phyloP scores from a whole-genome alignment of 2,113 vertebrate genomes.

The Hydrochoerus hydrochaeris region DNA sequence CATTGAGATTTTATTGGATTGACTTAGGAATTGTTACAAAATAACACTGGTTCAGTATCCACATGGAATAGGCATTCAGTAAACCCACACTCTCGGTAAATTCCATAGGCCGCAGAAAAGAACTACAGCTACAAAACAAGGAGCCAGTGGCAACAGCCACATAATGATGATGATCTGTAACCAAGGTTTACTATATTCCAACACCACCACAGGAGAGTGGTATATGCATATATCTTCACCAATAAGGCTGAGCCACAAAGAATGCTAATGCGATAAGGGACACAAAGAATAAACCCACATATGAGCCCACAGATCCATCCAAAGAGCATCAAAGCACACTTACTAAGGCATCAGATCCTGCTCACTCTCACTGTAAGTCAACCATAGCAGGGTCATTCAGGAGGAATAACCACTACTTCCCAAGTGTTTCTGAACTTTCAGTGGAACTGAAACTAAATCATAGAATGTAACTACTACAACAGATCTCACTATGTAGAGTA shows the following conservation, averaged over 20 bases:
- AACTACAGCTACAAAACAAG: not conserved
- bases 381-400: not conserved
- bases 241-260: not conserved
- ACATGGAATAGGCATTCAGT: not conserved
- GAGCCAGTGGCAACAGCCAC: not conserved
- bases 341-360: not conserved
- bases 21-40: not conserved
- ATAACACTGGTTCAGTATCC: not conserved
- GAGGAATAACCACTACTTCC: not conserved
- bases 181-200: not conserved
- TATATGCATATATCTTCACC: not conserved
- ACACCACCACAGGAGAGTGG: not conserved
- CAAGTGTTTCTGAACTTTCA: not conserved
- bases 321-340: not conserved
- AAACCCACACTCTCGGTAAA: not conserved
- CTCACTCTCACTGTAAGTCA: not conserved
- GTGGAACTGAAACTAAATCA: not conserved
- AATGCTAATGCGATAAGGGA: not conserved
- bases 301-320: not conserved
- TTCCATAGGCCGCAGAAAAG: not conserved
- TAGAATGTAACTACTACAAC: not conserved
- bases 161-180: not conserved
- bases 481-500: not conserved
- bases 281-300: not conserved
- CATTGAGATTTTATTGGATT: not conserved